A percentile compares a stretch with the other conserved stretches of the same genome.
Evolutionary conservation across 2,888 invertebrate species (phyloP).

Genomic region (Drosophila nigritarsus): DNA sequence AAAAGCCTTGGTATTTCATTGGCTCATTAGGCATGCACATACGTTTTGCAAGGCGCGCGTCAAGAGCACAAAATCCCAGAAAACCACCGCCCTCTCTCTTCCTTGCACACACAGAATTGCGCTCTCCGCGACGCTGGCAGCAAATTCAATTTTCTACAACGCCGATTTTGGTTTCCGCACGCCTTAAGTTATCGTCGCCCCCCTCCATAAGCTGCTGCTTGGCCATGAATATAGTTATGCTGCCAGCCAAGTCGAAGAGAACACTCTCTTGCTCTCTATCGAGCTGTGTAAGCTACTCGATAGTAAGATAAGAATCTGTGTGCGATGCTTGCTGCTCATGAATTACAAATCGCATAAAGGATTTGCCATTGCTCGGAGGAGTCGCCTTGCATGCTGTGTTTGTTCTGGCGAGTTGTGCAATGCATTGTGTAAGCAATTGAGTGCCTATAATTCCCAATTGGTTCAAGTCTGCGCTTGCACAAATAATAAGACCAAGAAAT

Average conservation of each 20-base stretch:
- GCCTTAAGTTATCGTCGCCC: constrained; percentile 63
- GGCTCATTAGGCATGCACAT: constrained; percentile 79
- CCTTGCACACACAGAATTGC: background rate
- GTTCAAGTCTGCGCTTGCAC: constrained; percentile 20
- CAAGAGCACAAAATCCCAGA: constrained; percentile 13
- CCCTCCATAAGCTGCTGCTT: constrained; percentile 19
- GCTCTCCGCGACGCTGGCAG: constrained; percentile 28
- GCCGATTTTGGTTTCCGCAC: constrained; percentile 79
- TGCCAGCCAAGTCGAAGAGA: constrained; percentile 25
- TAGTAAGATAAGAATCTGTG: constrained; percentile 78
- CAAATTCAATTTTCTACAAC: constrained; percentile 80
- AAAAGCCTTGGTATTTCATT: constrained; percentile 63
- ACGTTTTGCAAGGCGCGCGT: constrained; percentile 50
- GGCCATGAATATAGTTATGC: constrained; percentile 74
- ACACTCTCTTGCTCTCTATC: background rate
- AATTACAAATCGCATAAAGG: constrained; percentile 81
- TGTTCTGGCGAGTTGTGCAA: constrained; percentile 24
- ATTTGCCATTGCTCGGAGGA: constrained; percentile 69
- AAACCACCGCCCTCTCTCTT: background rate
- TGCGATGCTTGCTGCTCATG: constrained; percentile 69
- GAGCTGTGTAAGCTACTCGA: constrained; percentile 47
- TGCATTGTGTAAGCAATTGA: constrained; percentile 35
- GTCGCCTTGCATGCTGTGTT: constrained; percentile 46
- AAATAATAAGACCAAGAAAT: constrained; percentile 2
- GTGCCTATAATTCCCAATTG: constrained; percentile 47